Base-by-base conservation (phyloP, 2,797 vertebrate species). In the Fistularia tabacaria region DNA sequence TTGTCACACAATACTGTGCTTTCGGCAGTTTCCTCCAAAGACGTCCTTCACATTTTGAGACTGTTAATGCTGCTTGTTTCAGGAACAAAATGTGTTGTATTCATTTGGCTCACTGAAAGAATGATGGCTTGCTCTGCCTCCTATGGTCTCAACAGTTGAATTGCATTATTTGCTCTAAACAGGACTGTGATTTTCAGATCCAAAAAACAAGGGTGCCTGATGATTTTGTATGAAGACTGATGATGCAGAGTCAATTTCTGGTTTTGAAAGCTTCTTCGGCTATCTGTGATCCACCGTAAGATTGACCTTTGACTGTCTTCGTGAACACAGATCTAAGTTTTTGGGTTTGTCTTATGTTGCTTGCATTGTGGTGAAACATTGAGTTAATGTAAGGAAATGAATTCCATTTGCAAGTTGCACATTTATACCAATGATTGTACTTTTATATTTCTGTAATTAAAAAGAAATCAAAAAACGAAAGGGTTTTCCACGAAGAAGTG, bases 361-460 rank as follows among this genome's bases (percentile, higher is more conserved):
- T 88, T 91, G 90, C 83, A 85, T 88, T 45, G 79, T 88, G 82
- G 62, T 84, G 66, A 84, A 71, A 80, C 77, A 86, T 83, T 73
- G 66, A 82, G 80, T 87, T 85, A 81, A 78, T 91, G 87, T 90
- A 90, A 91, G 87, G 84, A 90, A 90, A 88, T 83, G 38, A 60
- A 78, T 87, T 86, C 62, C 86, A 88, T 88, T 88, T 91, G 87
- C 88, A 89, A 90, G 86, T 90, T 92, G 89, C 89, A 92, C 88
- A 92, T 92, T 91, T 92, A 88, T 91, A 91, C 85, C 72, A 79
- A 90, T 87, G 88, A 92, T 90, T 92, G 90, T 92, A 92, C 87
- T 91, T 92, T 92, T 92, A 86, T 91, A 92, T 90, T 91, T 89
- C 86, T 89, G 86, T 87, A 84, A 87, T 81, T 88, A 83, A 89